These are phyloP conservation scores for Megamerina dolium DNA, from an alignment of 2,888 invertebrate species.

Conservation along the genomic window DNA sequence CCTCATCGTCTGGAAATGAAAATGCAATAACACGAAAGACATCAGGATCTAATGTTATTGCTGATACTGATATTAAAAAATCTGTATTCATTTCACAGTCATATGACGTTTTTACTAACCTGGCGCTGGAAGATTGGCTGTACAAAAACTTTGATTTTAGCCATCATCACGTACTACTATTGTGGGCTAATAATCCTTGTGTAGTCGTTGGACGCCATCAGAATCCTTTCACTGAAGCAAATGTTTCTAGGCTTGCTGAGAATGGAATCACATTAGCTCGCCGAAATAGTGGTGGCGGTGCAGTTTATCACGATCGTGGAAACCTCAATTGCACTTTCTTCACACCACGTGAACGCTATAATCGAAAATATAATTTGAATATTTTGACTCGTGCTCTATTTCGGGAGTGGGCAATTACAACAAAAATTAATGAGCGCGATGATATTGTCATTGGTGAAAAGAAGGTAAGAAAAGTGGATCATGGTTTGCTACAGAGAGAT, in stretches of 20 bases:
- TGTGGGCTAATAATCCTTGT: conserved; percentile 91
- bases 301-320: conserved; percentile 93
- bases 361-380: conserved; percentile 81
- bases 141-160: conserved; percentile 80
- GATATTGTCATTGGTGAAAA: conserved; percentile 77
- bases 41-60: conserved; percentile 42
- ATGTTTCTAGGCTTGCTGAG: conserved; percentile 62
- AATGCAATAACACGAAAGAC: conserved; percentile 25
- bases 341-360: conserved; percentile 73
- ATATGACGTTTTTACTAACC: conserved; percentile 82
- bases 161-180: conserved; percentile 75
- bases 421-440: conserved; percentile 73
- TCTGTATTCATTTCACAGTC: conserved; percentile 90
- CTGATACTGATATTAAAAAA: conserved; percentile 60
- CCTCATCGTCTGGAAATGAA: conserved; percentile 17
- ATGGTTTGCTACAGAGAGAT: neutral
- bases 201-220: conserved; percentile 96
- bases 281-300: conserved; percentile 91
- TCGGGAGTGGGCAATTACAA: conserved; percentile 72
- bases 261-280: conserved; percentile 73
- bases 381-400: conserved; percentile 77
- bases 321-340: conserved; percentile 92
- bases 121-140: conserved; percentile 95
- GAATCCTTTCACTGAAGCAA: conserved; percentile 92
- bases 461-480: conserved; percentile 34